Percentiles rank a stretch among this genome's conserved stretches.
phyloP scores from a whole-genome alignment of 2,888 invertebrate genomes.

The Ceramica pisi region DNA sequence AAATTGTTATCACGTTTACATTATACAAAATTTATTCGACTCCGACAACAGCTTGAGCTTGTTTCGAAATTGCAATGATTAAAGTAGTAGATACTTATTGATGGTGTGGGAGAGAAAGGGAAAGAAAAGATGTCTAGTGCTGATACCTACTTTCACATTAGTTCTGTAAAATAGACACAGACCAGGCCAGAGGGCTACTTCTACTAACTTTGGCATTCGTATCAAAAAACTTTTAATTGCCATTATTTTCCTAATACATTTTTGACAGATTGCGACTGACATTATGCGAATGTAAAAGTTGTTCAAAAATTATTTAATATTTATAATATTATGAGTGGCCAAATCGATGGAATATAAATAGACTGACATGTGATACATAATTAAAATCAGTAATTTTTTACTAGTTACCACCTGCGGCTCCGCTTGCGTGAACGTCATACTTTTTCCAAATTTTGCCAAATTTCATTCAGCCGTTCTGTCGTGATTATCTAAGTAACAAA shows the following conservation, averaged over 20 bases:
- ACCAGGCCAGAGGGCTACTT: neutral
- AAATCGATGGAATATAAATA: conserved; percentile 21
- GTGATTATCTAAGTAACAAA: no score
- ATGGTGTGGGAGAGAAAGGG: conserved; percentile 78
- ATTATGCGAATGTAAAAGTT: no score
- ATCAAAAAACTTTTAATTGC: no score
- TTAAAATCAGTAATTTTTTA: conserved; percentile 16
- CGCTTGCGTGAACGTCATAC: no score
- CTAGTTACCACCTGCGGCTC: no score
- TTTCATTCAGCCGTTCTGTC: no score
- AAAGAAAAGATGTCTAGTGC: conserved; percentile 71
- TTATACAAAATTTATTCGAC: conserved; percentile 91
- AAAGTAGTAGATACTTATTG: conserved; percentile 88
- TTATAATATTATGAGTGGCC: conserved; percentile 10
- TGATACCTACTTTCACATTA: conserved; percentile 65
- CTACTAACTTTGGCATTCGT: no score
- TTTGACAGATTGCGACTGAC: no score
- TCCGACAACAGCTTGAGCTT: conserved; percentile 89
- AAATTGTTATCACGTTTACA: conserved; percentile 91
- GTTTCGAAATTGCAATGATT: conserved; percentile 91
- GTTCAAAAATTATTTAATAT: conserved; percentile 13
- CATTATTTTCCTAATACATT: no score
- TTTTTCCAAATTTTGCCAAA: no score
- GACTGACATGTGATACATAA: conserved; percentile 25
- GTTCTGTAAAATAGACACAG: conserved; percentile 38